Evolutionary conservation across 1,140 invertebrate species (phyloP).

Genomic region (Brachionus rotundiformis): DNA sequence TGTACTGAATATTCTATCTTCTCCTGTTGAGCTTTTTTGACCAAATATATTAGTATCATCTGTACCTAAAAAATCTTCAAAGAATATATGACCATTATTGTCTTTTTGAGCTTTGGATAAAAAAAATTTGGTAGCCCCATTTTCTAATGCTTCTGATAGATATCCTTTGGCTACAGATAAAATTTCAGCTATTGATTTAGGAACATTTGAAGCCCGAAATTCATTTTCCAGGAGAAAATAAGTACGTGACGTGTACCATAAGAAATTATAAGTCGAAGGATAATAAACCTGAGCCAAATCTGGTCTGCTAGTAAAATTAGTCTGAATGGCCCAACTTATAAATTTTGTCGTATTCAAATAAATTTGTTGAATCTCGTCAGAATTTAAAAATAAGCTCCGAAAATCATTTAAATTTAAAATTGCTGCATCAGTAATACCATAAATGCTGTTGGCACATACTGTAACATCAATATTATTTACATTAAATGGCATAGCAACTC

Average conservation of each 20-base stretch:
- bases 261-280: slow-evolving; percentile 58
- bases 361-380: slow-evolving; percentile 55
- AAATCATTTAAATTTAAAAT: slow-evolving; percentile 55
- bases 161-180: slow-evolving; percentile 39
- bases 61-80: slow-evolving; percentile 59
- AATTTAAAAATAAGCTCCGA: slow-evolving; percentile 54
- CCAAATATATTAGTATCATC: slow-evolving; percentile 55
- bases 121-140: background rate
- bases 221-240: slow-evolving; percentile 53
- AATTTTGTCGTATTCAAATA: slow-evolving; percentile 58
- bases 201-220: slow-evolving; percentile 50
- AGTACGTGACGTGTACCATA: slow-evolving; percentile 59
- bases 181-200: slow-evolving; percentile 51
- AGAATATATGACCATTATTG: slow-evolving; percentile 54
- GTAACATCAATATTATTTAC: slow-evolving; percentile 60
- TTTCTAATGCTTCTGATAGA: slow-evolving; percentile 29
- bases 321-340: slow-evolving; percentile 57
- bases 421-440: slow-evolving; percentile 57
- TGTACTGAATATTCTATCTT: slow-evolving; percentile 59
- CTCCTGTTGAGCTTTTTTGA: slow-evolving; percentile 54
- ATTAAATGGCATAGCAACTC: slow-evolving; percentile 58
- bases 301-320: slow-evolving; percentile 55
- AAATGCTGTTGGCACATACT: slow-evolving; percentile 58
- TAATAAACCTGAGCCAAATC: slow-evolving; percentile 60
- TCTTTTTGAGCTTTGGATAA: background rate